These are phyloP conservation scores for Mesochorus sp. DNA, from an alignment of 2,888 invertebrate species.

Conservation along the genomic window DNA sequence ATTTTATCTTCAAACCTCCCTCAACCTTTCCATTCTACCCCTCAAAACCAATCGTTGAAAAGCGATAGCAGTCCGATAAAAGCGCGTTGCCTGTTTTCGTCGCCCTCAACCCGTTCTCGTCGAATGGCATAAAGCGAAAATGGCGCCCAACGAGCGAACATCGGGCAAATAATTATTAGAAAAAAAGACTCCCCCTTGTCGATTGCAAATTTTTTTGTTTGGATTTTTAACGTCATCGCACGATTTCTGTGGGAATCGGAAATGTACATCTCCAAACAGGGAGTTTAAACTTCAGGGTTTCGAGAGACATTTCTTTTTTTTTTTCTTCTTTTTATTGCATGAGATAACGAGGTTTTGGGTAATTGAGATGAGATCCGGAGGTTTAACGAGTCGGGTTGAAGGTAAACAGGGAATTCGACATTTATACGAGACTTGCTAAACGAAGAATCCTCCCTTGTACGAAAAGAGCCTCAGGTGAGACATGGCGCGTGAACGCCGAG, in stretches of 20 bases:
- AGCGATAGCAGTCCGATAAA: slow-evolving; percentile 50
- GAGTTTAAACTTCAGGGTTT: too few species aligned
- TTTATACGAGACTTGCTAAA: background rate
- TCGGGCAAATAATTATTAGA: slow-evolving; percentile 28
- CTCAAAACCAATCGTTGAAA: slow-evolving; percentile 52
- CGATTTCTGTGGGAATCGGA: background rate
- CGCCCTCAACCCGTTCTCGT: background rate
- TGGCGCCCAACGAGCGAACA: slow-evolving; percentile 24
- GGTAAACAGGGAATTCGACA: background rate
- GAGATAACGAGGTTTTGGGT: background rate
- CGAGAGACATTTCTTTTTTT: background rate
- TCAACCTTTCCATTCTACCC: background rate
- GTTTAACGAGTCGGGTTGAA: background rate
- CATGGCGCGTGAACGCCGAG: slow-evolving; percentile 53
- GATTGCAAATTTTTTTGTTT: background rate
- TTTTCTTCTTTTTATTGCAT: background rate
- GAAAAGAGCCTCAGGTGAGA: slow-evolving; percentile 25
- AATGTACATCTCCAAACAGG: too few species aligned
- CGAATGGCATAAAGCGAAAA: slow-evolving; percentile 30
- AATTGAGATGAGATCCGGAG: background rate
- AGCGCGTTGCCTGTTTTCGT: slow-evolving; percentile 9
- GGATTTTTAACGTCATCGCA: background rate
- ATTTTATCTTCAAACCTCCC: slow-evolving; percentile 45
- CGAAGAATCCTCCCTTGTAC: background rate
- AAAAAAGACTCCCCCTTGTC: slow-evolving; percentile 15